phyloP scores from a whole-genome alignment of 1,140 invertebrate genomes.

The Amyelois transitella region DNA sequence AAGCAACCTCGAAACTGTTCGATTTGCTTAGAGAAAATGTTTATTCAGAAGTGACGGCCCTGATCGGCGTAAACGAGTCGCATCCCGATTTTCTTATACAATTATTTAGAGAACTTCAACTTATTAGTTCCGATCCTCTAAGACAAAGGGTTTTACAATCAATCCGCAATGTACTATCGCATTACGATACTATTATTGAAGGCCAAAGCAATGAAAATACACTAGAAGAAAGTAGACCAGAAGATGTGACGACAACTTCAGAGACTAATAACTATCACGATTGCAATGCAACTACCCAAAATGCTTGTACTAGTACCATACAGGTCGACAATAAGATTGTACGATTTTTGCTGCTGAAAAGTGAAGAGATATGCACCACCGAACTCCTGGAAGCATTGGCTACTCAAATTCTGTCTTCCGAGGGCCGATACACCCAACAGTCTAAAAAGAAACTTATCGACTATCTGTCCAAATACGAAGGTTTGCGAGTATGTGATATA shows the following conservation, averaged over 20 bases:
- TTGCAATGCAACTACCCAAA: constrained; percentile 26
- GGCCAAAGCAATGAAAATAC: constrained; percentile 27
- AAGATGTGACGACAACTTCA: constrained; percentile 32
- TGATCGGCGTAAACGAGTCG: constrained; percentile 81
- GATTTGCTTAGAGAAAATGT: constrained; percentile 80
- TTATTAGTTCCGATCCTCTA: constrained; percentile 79
- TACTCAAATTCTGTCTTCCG: constrained; percentile 40
- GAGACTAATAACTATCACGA: constrained; percentile 34
- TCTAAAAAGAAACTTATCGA: constrained; percentile 48
- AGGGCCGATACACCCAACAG: constrained; percentile 34
- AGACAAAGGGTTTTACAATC: constrained; percentile 77
- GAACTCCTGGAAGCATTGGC: constrained; percentile 56
- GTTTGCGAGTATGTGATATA: constrained; percentile 55
- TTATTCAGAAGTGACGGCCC: constrained; percentile 80
- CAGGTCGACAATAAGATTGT: constrained; percentile 64
- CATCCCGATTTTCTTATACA: constrained; percentile 81
- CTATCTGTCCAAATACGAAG: constrained; percentile 58
- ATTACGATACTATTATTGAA: constrained; percentile 49
- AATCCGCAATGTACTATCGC: constrained; percentile 72
- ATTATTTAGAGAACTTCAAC: constrained; percentile 78
- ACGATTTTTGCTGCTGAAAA: constrained; percentile 58
- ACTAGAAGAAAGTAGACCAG: constrained; percentile 28
- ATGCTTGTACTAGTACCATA: constrained; percentile 28
- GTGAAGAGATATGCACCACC: constrained; percentile 56
- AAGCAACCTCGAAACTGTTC: constrained; percentile 77